Conservation (phyloP, 2,888 invertebrate genomes). For the Dynastes maya region DNA sequence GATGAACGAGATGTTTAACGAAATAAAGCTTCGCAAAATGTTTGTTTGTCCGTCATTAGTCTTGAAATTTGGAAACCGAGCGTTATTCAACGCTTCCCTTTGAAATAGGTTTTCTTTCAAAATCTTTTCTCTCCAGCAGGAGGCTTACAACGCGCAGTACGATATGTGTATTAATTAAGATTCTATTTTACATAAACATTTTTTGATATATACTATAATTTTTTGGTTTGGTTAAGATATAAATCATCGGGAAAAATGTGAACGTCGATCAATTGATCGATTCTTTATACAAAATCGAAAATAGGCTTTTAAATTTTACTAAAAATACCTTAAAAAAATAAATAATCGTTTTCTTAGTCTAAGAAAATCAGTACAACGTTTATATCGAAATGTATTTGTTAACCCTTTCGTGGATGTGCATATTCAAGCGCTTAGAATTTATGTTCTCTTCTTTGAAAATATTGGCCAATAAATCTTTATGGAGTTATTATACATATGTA, state of each 20-base stretch:
- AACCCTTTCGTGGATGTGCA: no score
- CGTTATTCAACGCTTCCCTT: conserved; percentile 9
- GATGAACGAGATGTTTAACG: neutral
- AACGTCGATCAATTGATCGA: neutral
- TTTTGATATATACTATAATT: conserved; percentile 1
- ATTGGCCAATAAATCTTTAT: no score
- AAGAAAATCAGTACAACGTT: no score
- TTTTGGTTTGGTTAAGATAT: neutral
- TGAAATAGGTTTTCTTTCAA: conserved; percentile 5
- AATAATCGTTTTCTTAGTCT: no score
- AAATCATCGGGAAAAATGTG: conserved; percentile 6
- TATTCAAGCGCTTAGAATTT: no score
- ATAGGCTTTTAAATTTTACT: neutral
- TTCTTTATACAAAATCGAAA: conserved; percentile 1
- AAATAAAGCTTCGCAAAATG: conserved; percentile 23
- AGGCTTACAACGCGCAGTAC: neutral
- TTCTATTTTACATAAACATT: neutral
- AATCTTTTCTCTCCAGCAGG: neutral
- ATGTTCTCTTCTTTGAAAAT: no score
- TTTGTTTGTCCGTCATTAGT: conserved; percentile 33
- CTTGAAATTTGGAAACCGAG: conserved; percentile 15
- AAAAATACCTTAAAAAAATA: no score
- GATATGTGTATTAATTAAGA: no score
- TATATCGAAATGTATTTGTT: no score
- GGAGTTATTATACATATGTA: no score